A percentile compares a stretch with the other conserved stretches of the same genome.
Conservation (phyloP, 2,888 invertebrate species). For the Megalurothrips usitatus region DNA sequence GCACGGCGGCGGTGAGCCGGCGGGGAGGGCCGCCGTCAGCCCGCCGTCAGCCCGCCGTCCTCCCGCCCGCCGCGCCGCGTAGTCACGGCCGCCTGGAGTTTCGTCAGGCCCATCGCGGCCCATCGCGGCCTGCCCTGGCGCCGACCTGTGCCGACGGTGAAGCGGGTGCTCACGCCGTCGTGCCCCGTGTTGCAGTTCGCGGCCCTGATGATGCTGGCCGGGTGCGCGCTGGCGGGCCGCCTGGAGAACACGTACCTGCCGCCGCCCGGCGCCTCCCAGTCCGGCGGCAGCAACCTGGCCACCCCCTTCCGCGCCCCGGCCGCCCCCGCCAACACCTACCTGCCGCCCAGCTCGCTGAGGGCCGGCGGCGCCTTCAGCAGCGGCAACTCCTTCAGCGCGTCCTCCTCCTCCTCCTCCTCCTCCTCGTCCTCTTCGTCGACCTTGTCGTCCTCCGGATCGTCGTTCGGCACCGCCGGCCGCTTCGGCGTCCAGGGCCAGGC, state of each 20-base stretch:
- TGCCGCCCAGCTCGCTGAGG: no score
- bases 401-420: not conserved
- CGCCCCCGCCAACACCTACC: not conserved
- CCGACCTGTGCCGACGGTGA: no score
- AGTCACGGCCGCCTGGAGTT: not conserved
- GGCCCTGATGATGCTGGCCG: slow-evolving; percentile 7
- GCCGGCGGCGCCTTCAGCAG: not conserved
- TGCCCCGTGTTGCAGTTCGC: not conserved
- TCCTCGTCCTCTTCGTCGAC: no score
- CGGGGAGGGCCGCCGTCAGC: no score
- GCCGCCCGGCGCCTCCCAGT: not conserved
- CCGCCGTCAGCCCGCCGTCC: no score
- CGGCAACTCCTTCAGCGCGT: not conserved
- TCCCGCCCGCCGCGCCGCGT: no score
- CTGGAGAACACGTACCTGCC: slow-evolving; percentile 23
- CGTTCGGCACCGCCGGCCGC: not conserved
- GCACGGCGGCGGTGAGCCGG: no score
- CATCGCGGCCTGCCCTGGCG: no score
- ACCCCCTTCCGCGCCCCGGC: not conserved
- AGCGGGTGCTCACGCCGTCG: no score
- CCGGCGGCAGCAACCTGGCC: not conserved
- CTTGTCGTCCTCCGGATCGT: not conserved
- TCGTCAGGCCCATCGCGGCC: not conserved
- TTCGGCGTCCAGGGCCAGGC: not conserved
- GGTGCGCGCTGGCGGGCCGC: slow-evolving; percentile 13